These are phyloP conservation scores for Actinemys pallida DNA, from an alignment of 2,113 vertebrate genomes.

Conservation along the genomic window DNA sequence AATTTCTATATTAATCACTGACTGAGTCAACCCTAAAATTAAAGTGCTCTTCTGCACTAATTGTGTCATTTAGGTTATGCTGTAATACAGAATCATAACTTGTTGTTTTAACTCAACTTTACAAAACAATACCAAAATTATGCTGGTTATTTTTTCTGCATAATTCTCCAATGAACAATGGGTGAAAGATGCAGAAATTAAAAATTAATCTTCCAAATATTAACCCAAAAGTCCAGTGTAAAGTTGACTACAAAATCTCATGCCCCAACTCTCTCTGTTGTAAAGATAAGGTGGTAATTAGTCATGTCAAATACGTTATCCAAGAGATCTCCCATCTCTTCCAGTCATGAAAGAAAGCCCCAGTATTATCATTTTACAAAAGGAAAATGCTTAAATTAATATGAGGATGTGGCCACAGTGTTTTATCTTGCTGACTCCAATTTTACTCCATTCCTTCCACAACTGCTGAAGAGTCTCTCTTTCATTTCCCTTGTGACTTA, in stretches of 20 bases:
- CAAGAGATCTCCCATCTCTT: not conserved
- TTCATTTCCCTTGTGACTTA: not conserved
- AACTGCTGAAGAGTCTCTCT: not conserved
- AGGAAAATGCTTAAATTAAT: not conserved
- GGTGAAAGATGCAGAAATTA: not conserved
- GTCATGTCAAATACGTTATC: not conserved
- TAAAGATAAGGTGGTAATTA: not conserved
- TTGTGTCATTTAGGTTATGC: not conserved
- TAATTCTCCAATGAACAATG: not conserved
- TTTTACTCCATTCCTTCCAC: not conserved
- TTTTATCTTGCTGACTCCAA: not conserved
- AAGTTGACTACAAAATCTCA: not conserved
- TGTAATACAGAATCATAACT: not conserved
- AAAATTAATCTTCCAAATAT: not conserved
- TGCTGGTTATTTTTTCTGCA: not conserved
- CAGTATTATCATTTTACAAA: not conserved
- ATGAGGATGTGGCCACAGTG: not conserved
- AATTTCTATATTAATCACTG: slow-evolving; percentile 22
- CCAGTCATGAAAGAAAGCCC: not conserved
- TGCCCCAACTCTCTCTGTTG: not conserved
- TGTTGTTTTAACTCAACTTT: not conserved
- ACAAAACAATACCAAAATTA: not conserved
- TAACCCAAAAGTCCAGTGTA: not conserved
- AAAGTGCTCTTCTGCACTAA: not conserved
- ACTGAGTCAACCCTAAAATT: not conserved